phyloP scores from a whole-genome alignment of 2,888 invertebrate species.

The Leptinotarsa tumamoca region DNA sequence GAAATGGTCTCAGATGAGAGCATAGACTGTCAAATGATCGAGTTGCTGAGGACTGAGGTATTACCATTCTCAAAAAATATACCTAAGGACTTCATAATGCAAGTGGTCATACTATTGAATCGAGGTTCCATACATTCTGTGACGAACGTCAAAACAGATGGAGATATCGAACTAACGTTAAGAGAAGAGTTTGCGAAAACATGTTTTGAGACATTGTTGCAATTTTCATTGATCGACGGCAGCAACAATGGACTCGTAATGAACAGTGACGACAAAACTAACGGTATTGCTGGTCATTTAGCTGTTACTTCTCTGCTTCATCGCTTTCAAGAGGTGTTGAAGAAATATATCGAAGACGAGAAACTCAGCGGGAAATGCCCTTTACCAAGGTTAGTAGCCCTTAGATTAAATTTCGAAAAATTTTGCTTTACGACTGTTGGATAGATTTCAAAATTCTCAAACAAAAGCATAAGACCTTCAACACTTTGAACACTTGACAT shows the following conservation, averaged over 20 bases:
- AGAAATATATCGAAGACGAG: conserved; percentile 88
- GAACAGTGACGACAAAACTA: conserved; percentile 64
- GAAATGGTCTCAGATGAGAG: conserved; percentile 78
- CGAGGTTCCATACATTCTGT: conserved; percentile 83
- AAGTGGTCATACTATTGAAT: conserved; percentile 86
- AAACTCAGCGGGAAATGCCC: conserved; percentile 87
- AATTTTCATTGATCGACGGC: conserved; percentile 81
- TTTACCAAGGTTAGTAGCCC: conserved; percentile 76
- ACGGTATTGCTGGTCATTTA: conserved; percentile 77
- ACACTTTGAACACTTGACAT: too few species aligned
- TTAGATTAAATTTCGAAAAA: conserved; percentile 19
- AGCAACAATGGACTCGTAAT: conserved; percentile 54
- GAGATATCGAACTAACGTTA: conserved; percentile 83
- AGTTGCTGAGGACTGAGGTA: conserved; percentile 84
- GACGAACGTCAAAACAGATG: conserved; percentile 76
- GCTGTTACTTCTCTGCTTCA: conserved; percentile 94
- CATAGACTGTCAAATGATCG: conserved; percentile 86
- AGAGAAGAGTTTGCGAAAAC: conserved; percentile 96
- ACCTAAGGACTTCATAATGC: conserved; percentile 84
- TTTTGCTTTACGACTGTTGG: too few species aligned
- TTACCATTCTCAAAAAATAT: conserved; percentile 82
- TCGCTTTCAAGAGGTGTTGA: conserved; percentile 92
- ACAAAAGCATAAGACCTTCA: too few species aligned
- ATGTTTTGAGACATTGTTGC: conserved; percentile 94
- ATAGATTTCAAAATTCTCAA: too few species aligned